These are phyloP conservation scores for Cossypha heuglini DNA, from an alignment of 2,797 vertebrate genomes.

Conservation along the genomic window DNA sequence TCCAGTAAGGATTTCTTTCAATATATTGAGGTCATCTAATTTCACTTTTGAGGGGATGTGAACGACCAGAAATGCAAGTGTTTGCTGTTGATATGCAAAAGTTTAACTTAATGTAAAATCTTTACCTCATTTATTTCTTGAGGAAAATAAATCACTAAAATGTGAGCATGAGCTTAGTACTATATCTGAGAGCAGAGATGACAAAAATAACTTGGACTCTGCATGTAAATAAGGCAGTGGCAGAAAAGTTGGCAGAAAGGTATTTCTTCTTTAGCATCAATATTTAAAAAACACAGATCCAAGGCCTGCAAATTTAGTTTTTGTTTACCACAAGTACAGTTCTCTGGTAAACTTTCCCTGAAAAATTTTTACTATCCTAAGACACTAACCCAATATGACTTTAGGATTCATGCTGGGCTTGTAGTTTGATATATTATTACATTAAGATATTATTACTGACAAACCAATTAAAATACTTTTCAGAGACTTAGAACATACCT, in stretches of 20 bases:
- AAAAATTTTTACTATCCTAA: background rate
- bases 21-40: background rate
- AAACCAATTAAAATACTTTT: background rate
- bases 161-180: background rate
- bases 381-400: background rate
- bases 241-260: background rate
- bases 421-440: too few species aligned
- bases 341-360: background rate
- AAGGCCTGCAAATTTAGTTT: background rate
- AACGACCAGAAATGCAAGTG: background rate
- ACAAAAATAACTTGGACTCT: background rate
- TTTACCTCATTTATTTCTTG: background rate
- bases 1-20: background rate
- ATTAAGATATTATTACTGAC: background rate
- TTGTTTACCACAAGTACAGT: background rate
- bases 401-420: background rate
- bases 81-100: background rate
- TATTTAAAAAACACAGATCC: background rate
- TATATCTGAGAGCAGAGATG: background rate
- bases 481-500: background rate
- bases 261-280: background rate
- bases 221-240: background rate
- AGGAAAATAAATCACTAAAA: background rate
- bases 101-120: background rate
- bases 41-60: background rate